Conservation (phyloP, 2,113 vertebrate genomes). For the Athene cunicularia region DNA sequence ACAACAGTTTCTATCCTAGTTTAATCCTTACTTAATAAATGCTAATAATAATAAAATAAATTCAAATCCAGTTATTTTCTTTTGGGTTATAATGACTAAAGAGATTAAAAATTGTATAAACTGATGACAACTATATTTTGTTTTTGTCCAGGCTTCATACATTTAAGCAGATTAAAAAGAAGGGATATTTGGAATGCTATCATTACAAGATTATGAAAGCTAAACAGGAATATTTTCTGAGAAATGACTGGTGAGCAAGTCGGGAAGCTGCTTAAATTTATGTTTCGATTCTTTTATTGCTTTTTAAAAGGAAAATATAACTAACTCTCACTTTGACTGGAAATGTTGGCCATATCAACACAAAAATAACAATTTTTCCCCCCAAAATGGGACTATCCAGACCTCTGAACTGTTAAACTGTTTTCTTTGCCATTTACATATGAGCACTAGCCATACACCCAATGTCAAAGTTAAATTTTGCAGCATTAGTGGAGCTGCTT, state of each 20-base stretch:
- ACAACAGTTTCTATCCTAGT: neutral
- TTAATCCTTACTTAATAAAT: neutral
- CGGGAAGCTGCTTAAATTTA: neutral
- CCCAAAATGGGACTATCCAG: neutral
- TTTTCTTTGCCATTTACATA: neutral
- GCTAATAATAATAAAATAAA: too few relatives aligned
- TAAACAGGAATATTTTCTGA: neutral
- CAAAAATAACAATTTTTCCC: accelerated
- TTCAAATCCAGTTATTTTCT: neutral
- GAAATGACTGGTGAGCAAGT: neutral
- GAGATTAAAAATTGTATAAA: neutral
- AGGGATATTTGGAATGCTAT: neutral
- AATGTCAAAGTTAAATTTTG: neutral
- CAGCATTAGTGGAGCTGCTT: neutral
- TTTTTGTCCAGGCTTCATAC: neutral
- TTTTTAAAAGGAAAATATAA: neutral
- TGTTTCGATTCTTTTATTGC: neutral
- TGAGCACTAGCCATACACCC: neutral
- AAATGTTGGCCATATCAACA: neutral
- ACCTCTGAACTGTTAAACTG: neutral
- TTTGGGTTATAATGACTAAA: neutral
- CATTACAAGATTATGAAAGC: neutral
- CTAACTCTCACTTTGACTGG: neutral
- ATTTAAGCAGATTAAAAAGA: neutral
- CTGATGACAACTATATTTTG: neutral